A percentile compares a stretch with the other conserved stretches of the same genome.
phyloP scores from a whole-genome alignment of 2,797 vertebrate species.

The Darevskia mixta region DNA sequence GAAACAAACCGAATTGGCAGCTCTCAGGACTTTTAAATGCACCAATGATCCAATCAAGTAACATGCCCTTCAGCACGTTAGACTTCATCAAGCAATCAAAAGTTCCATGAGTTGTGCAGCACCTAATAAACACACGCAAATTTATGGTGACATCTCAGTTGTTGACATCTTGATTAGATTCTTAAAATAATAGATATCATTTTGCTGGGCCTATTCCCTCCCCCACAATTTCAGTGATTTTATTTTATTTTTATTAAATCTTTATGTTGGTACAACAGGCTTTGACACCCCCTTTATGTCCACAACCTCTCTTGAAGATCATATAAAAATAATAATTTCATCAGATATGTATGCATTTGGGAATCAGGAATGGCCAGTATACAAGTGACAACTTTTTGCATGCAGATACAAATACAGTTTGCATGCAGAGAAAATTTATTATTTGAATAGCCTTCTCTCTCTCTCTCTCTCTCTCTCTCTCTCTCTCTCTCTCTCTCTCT shows the following conservation, averaged over 20 bases:
- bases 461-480: too few relatives aligned
- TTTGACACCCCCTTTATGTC: neutral
- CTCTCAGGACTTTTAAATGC: slow-evolving; percentile 39
- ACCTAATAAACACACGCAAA: slow-evolving; percentile 31
- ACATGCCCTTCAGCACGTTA: slow-evolving; percentile 9
- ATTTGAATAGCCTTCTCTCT: neutral
- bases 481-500: too few relatives aligned
- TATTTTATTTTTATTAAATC: neutral
- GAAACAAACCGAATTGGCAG: slow-evolving; percentile 39
- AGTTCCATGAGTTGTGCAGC: slow-evolving; percentile 6
- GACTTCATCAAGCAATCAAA: slow-evolving; percentile 27
- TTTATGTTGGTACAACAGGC: neutral
- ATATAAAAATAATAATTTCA: neutral
- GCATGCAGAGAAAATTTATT: neutral
- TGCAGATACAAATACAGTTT: neutral
- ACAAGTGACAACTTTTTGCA: neutral
- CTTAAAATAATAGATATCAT: slow-evolving; percentile 26
- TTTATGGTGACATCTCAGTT: slow-evolving; percentile 22
- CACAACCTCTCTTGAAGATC: neutral
- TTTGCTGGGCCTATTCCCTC: neutral
- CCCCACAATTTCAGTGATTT: neutral
- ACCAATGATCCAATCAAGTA: slow-evolving; percentile 31
- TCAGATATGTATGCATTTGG: neutral
- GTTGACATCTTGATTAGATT: slow-evolving; percentile 21
- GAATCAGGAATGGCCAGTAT: neutral